Base-by-base conservation (phyloP, 2,888 invertebrate species). In the Barypeithes pellucidus region DNA sequence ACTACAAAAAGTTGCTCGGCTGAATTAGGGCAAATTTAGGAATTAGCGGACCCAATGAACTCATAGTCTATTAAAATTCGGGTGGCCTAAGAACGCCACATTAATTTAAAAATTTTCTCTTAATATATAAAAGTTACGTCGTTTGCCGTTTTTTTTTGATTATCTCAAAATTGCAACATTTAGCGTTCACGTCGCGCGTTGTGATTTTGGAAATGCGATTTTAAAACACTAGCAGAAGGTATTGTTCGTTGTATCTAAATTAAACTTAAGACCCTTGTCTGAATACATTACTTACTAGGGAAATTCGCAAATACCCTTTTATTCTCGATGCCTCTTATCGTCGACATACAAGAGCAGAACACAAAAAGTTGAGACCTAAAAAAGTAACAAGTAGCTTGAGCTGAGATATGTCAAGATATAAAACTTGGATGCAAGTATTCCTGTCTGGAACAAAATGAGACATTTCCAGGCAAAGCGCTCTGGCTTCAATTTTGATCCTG, bases 401-500 rank as follows among this genome's bases (percentile, higher is more conserved):
- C 79, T 74, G 72, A 79, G 75, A 81, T 80, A 78, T 77, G 75
- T 78, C 73, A 76, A 78, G 80, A 77, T 81, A 81, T 84, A 84
- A 84, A 84, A 84, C 76, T 82, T 79, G 80, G 80, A 80, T 81
- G 81, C 81, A 80, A 81, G 80, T 79, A 79, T 82, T 82, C 61
- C 70, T 47, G 82, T 82, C 82, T 82, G 81, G 78, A 76, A 75
- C 81, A 77, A 83, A 84, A 84, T 84, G 84, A 83, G 83, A 80
- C 84, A 84, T 85, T 85, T 79, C 79, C 79, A 84, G 77, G 83
- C 85, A 82, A 82, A 84, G 79, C 80, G 81, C 81, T 81, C 73
- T 79, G 77, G 76, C 79, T 79, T 81, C 80, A 81, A 82, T 82
- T 82, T 81, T 81, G 79, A 81, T 76, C 72, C 73, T 57, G 69